Percentiles rank a stretch among this genome's conserved stretches.
Evolutionary conservation across 2,113 vertebrate genomes (phyloP).

Genomic region (Capra hircus): DNA sequence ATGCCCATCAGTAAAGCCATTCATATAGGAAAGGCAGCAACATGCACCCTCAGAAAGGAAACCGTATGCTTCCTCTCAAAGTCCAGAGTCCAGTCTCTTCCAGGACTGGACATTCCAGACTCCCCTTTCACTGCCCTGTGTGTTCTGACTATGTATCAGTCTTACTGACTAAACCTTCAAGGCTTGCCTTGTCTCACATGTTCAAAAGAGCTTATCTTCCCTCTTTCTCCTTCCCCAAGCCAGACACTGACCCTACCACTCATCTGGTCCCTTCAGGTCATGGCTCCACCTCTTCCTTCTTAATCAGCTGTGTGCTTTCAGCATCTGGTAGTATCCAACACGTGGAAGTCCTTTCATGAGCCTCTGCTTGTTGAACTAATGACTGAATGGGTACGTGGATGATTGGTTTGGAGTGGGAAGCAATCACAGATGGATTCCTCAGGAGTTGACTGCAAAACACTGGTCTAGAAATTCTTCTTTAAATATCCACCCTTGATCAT

Average conservation of each 20-base stretch:
- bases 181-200: neutral
- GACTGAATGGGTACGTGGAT: neutral
- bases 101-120: neutral
- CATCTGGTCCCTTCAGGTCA: neutral
- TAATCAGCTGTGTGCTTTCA: neutral
- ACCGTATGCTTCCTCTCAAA: neutral
- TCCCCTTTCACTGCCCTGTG: neutral
- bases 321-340: neutral
- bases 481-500: neutral
- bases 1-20: neutral
- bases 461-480: neutral
- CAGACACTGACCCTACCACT: neutral
- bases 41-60: neutral
- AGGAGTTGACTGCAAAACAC: neutral
- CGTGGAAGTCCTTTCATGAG: neutral
- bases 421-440: neutral
- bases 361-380: neutral
- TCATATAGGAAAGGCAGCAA: neutral
- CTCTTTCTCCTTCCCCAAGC: neutral
- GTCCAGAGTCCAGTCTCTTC: neutral
- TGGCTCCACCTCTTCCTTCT: neutral
- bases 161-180: neutral
- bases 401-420: neutral
- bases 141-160: neutral
- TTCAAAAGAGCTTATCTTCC: neutral